These are phyloP conservation scores for Tympanuchus pallidicinctus DNA, from an alignment of 2,113 vertebrate species.

Conservation along the genomic window DNA sequence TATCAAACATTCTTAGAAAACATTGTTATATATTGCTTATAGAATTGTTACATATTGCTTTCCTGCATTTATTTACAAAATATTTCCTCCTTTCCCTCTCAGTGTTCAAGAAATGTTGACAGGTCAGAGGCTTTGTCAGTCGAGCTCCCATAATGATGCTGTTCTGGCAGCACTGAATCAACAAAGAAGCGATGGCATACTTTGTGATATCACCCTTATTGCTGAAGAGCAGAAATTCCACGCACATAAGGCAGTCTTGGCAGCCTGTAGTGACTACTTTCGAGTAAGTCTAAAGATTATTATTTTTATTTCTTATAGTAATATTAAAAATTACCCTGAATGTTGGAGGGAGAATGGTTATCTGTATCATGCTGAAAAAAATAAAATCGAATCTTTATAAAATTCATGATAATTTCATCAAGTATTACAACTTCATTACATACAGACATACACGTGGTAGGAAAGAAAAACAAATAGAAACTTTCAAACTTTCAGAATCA, in stretches of 20 bases:
- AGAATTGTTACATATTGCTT: background rate
- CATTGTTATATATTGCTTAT: background rate
- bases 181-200: constrained; percentile 93
- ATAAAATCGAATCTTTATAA: background rate
- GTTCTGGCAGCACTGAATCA: constrained; percentile 95
- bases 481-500: background rate
- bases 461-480: background rate
- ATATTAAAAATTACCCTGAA: background rate
- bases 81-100: constrained; percentile 41
- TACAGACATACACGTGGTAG: background rate
- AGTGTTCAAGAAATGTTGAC: constrained; percentile 94
- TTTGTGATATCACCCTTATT: constrained; percentile 95
- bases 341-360: background rate
- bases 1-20: background rate
- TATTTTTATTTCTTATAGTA: background rate
- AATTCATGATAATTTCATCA: background rate
- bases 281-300: constrained; percentile 82
- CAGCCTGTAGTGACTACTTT: constrained; percentile 98
- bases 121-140: constrained; percentile 96
- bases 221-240: constrained; percentile 97
- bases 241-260: constrained; percentile 94
- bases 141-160: constrained; percentile 92
- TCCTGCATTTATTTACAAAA: background rate
- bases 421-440: background rate
- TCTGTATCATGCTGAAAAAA: background rate